A percentile compares a stretch with the other conserved stretches of the same genome.
phyloP scores from a whole-genome alignment of 2,113 vertebrate genomes.

The Anolis sagrei region DNA sequence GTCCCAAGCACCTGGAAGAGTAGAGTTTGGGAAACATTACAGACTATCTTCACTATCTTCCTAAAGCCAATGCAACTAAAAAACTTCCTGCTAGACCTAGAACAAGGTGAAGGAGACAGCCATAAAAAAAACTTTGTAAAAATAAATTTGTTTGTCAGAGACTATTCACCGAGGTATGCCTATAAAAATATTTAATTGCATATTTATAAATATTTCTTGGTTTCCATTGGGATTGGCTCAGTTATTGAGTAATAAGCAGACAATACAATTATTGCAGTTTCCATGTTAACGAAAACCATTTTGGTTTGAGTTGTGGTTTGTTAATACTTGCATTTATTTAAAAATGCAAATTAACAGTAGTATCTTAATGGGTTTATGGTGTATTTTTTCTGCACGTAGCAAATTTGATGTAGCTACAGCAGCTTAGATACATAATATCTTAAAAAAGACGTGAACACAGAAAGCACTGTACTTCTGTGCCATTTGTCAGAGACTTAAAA shows the following conservation, averaged over 20 bases:
- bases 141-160: too few relatives aligned
- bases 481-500: slow-evolving; percentile 9
- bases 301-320: rapidly evolving
- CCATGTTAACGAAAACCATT: background rate
- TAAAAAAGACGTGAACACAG: background rate
- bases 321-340: rapidly evolving
- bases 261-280: background rate
- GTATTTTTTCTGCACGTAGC: background rate
- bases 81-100: too few relatives aligned
- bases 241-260: background rate
- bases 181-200: background rate
- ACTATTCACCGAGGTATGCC: too few relatives aligned
- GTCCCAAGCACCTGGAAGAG: too few relatives aligned
- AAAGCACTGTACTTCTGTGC: background rate
- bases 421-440: background rate
- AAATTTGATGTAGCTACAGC: background rate
- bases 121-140: too few relatives aligned
- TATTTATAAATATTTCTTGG: background rate
- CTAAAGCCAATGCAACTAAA: too few relatives aligned
- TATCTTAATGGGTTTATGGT: background rate
- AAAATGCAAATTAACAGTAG: background rate
- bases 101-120: too few relatives aligned
- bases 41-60: too few relatives aligned
- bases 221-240: background rate
- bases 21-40: too few relatives aligned